Evolutionary conservation across 2,113 vertebrate genomes (phyloP).

Genomic region (Otocyon megalotis): DNA sequence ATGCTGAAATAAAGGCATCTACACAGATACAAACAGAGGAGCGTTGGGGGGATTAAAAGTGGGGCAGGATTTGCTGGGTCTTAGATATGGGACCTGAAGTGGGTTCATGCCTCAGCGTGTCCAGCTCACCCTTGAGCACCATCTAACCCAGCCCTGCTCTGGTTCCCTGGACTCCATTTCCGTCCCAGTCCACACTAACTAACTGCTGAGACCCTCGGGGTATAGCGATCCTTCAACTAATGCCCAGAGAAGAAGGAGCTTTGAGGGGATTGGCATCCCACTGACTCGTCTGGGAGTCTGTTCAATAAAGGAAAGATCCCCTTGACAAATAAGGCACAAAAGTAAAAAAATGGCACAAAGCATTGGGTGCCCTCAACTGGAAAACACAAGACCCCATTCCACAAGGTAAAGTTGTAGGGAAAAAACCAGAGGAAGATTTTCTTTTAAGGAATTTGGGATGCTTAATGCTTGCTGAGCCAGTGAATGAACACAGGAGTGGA

Average conservation of each 20-base stretch:
- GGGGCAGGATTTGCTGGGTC: background rate
- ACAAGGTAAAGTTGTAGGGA: background rate
- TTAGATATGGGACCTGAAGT: too few relatives aligned
- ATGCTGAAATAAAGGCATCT: background rate
- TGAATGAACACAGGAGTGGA: background rate
- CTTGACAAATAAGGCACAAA: background rate
- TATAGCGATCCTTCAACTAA: background rate
- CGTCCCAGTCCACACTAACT: background rate
- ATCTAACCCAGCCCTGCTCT: background rate
- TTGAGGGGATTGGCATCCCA: fast-evolving
- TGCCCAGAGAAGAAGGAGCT: background rate
- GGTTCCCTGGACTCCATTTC: background rate
- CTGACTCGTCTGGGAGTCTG: background rate
- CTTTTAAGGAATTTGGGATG: background rate
- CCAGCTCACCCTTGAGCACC: background rate
- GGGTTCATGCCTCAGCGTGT: too few relatives aligned
- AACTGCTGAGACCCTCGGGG: background rate
- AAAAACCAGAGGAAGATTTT: background rate
- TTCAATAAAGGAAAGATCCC: background rate
- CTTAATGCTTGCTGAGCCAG: background rate
- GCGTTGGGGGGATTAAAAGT: background rate
- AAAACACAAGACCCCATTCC: background rate
- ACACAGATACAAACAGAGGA: background rate
- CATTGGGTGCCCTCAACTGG: background rate
- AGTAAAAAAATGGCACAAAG: background rate